Evolutionary conservation across 2,888 invertebrate genomes (phyloP), one percentile per base, ranked within the genome.

Genomic region (Magallana nippona): DNA sequence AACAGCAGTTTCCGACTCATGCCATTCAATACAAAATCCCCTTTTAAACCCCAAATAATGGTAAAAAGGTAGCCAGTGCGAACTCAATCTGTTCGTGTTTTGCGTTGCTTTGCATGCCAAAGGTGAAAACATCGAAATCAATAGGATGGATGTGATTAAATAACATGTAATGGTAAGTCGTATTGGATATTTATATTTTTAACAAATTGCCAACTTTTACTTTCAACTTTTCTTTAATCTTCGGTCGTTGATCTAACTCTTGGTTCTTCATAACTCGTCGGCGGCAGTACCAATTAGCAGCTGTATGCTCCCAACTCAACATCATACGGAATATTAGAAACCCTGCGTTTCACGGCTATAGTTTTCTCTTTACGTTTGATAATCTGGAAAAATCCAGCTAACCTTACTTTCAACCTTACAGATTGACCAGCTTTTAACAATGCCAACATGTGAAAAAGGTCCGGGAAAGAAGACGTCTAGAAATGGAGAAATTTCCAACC

Each of bases 91-190:
- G 63, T 63, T 63, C 22, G 32, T 71, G 71, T 71, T 71, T 71
- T 32, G 22, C 32, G 71, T 58, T 57, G 22, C 32, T 78, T 55
- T 56, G 22, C 32, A 57, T 80, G 80, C 57, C 56, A 80, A 80
- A 80, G 80, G 80, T 57, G 13, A 57, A 80, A 80, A 58, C 58
- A 80, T 19, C 80, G 58, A 27, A 57, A 71, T 71, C 71, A 22
- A 58, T 57, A 22, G 58, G 57, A 80, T 80, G 80, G 80, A 56
- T 57, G 58, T 80, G 32, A 80, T 80, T 80, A 80, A 80, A 80
- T 80, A 80, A 27, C 71, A 71, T 71, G 27, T 17, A 27, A 27
- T 11, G 71, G 71, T 71, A 71, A 71, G 71, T 71, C 71, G 71
- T 32, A 71, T 71, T 71, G 71, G 71, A 27, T 71, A 27, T 63